Conservation (phyloP, 2,113 vertebrate genomes). For the Corydoras maculifer region DNA sequence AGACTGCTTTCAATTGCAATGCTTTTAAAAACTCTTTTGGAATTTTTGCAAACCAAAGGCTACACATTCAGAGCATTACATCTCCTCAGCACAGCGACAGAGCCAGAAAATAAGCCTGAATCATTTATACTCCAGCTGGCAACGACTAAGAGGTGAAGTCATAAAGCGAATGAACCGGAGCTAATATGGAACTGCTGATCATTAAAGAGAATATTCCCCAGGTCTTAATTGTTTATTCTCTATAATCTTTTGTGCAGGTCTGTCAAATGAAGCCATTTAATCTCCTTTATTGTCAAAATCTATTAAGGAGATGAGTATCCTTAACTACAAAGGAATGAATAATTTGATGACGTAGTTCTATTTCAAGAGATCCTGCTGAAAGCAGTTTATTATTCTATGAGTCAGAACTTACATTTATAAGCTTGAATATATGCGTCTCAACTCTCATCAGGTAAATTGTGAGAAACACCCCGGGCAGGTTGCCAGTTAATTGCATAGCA, state of each 20-base stretch:
- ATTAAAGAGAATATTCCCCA: not conserved
- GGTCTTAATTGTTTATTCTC: slow-evolving; percentile 10
- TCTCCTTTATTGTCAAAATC: not conserved
- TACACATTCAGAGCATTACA: not conserved
- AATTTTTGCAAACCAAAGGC: not conserved
- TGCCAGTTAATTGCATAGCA: too few species aligned
- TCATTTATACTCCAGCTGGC: not conserved
- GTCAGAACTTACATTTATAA: too few species aligned
- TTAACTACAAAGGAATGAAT: not conserved
- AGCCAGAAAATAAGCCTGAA: not conserved
- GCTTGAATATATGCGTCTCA: too few species aligned
- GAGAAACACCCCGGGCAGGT: too few species aligned
- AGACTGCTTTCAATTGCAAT: too few species aligned
- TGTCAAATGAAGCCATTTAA: not conserved
- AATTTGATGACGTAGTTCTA: not conserved
- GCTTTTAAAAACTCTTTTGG: too few species aligned
- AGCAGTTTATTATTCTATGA: too few species aligned
- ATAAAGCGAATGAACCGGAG: not conserved
- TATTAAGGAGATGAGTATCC: not conserved
- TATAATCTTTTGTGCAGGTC: not conserved
- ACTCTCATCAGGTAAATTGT: too few species aligned
- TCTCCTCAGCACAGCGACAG: not conserved
- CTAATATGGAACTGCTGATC: not conserved
- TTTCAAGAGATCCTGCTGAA: too few species aligned
- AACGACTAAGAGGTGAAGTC: not conserved